A percentile compares a stretch with the other conserved stretches of the same genome.
Evolutionary conservation across 2,113 vertebrate species (phyloP).

Genomic region (Petroica traversi): DNA sequence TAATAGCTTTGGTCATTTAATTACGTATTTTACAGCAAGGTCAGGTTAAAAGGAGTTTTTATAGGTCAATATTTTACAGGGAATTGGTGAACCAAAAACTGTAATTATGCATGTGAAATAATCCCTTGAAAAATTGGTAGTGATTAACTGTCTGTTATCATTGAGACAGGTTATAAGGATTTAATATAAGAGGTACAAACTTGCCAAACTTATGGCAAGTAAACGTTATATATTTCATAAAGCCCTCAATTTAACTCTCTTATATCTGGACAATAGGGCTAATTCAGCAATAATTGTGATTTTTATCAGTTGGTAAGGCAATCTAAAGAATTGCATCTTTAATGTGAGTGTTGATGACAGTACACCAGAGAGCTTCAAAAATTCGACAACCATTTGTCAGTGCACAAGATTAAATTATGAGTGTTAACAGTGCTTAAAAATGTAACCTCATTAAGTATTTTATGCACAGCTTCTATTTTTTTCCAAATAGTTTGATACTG

Average conservation of each 20-base stretch:
- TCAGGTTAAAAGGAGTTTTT: slow-evolving; percentile 74
- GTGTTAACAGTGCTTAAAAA: neutral
- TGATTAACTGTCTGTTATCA: slow-evolving; percentile 65
- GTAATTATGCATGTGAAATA: slow-evolving; percentile 61
- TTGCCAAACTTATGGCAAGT: neutral
- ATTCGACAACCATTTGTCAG: neutral
- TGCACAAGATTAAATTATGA: neutral
- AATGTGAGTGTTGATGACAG: neutral
- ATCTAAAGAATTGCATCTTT: neutral
- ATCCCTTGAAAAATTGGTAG: slow-evolving; percentile 66
- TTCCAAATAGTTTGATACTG: neutral
- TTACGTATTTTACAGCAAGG: slow-evolving; percentile 79
- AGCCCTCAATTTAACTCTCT: neutral
- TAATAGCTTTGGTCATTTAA: slow-evolving; percentile 80
- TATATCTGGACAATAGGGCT: neutral
- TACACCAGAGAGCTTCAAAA: neutral
- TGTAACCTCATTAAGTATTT: neutral
- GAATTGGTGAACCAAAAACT: slow-evolving; percentile 71
- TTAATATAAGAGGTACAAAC: slow-evolving; percentile 4
- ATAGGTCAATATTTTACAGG: slow-evolving; percentile 69
- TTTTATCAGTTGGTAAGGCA: neutral
- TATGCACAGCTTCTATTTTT: neutral
- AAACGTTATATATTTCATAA: neutral
- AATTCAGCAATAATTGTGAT: neutral
- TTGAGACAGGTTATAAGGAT: slow-evolving; percentile 33